Conservation (phyloP, 2,888 invertebrate genomes). For the Spisula subtruncata region DNA sequence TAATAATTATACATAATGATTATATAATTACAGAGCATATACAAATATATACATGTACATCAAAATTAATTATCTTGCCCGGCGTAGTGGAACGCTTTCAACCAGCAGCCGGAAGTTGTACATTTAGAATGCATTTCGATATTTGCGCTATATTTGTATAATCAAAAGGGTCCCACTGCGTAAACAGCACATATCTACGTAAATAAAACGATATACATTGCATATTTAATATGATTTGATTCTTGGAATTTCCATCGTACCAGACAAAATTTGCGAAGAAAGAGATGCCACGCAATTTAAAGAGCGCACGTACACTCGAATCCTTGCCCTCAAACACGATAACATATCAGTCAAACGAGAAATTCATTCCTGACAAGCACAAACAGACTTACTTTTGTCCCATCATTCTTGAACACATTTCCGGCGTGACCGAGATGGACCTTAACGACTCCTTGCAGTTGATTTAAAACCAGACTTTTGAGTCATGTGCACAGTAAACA, state of each 20-base stretch:
- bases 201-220: slow-evolving; percentile 4
- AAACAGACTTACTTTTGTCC: no score
- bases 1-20: neutral
- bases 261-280: neutral
- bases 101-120: neutral
- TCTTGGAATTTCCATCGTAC: neutral
- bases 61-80: neutral
- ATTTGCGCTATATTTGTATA: neutral
- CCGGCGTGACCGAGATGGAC: no score
- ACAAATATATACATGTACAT: slow-evolving; percentile 2
- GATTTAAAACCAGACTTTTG: no score
- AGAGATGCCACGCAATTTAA: neutral
- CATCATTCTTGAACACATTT: no score
- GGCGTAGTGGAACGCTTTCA: neutral
- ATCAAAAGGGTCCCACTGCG: neutral
- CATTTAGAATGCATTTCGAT: neutral
- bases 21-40: neutral
- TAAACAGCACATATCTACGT: neutral
- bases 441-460: no score
- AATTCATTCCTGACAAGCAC: no score
- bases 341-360: no score
- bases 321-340: no score
- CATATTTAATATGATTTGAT: neutral
- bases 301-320: no score
- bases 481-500: no score